A percentile compares a stretch with the other conserved stretches of the same genome.
phyloP scores from a whole-genome alignment of 2,888 invertebrate species.

The Polia nebulosa region DNA sequence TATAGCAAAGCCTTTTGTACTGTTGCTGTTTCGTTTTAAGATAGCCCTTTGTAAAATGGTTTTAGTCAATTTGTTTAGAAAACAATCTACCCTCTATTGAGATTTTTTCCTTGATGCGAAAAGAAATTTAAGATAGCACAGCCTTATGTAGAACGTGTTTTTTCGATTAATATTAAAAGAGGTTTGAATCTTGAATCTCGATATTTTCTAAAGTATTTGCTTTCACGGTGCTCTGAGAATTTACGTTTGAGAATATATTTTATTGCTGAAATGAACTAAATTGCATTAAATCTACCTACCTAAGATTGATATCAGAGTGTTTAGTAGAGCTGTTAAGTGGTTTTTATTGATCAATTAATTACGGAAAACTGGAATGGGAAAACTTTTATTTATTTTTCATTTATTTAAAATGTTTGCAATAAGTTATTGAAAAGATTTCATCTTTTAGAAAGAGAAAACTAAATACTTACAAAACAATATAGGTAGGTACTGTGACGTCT shows the following conservation, averaged over 20 bases:
- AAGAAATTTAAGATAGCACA: constrained; percentile 17
- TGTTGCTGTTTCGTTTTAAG: not conserved
- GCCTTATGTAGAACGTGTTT: constrained; percentile 4
- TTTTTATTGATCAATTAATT: too few relatives aligned
- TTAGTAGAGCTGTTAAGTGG: not conserved
- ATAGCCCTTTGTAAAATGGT: not conserved
- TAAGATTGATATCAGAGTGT: not conserved
- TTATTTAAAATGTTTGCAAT: too few relatives aligned
- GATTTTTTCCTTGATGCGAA: constrained; percentile 19
- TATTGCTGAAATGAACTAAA: not conserved
- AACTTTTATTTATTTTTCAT: too few relatives aligned
- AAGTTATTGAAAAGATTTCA: too few relatives aligned
- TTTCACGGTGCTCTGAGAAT: not conserved
- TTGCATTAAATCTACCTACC: not conserved
- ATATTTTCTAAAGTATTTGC: not conserved
- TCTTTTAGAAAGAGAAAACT: too few relatives aligned
- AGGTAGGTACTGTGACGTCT: too few relatives aligned
- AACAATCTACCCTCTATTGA: constrained; percentile 25
- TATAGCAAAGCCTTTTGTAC: not conserved
- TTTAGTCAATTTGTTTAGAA: constrained; percentile 3
- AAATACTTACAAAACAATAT: too few relatives aligned
- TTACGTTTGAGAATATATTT: not conserved
- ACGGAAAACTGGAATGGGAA: not conserved
- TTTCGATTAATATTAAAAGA: constrained; percentile 17
- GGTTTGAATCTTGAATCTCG: constrained; percentile 8